These are phyloP conservation scores for Paramuricea clavata DNA, from an alignment of 92 coral and sea anemone genomes.

Conservation along the genomic window DNA sequence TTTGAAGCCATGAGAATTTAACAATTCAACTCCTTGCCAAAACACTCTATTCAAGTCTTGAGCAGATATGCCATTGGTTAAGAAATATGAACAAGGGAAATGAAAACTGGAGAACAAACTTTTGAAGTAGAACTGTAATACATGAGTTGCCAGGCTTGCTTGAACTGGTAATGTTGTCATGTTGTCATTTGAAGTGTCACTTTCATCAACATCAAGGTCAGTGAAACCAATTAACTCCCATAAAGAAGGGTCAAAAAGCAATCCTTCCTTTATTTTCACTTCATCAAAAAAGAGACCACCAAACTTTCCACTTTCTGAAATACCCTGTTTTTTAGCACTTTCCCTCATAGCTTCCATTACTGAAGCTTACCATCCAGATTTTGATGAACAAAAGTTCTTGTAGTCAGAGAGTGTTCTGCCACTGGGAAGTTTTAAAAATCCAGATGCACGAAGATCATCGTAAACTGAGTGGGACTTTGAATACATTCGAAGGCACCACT, in stretches of 20 bases:
- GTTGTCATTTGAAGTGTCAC: neutral
- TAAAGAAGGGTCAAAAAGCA: slow-evolving; percentile 43
- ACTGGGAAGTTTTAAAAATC: slow-evolving; percentile 57
- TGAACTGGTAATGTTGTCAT: slow-evolving; percentile 3
- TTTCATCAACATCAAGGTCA: slow-evolving; percentile 46
- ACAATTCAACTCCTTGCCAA: slow-evolving; percentile 71
- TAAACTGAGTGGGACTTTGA: slow-evolving; percentile 26
- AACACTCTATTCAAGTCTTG: slow-evolving; percentile 65
- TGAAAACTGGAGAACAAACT: slow-evolving; percentile 61
- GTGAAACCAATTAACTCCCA: slow-evolving; percentile 43
- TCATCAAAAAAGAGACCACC: slow-evolving; percentile 49
- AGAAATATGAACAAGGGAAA: slow-evolving; percentile 63
- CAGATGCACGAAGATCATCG: slow-evolving; percentile 22
- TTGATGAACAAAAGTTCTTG: slow-evolving; percentile 57
- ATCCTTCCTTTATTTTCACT: slow-evolving; percentile 50
- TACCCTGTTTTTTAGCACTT: slow-evolving; percentile 17
- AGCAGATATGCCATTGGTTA: slow-evolving; percentile 65
- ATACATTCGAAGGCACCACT: slow-evolving; percentile 43
- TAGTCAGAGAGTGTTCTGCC: slow-evolving; percentile 53
- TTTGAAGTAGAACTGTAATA: slow-evolving; percentile 65
- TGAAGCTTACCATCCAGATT: slow-evolving; percentile 23
- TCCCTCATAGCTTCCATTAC: slow-evolving; percentile 43
- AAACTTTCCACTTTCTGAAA: slow-evolving; percentile 35
- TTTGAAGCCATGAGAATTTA: slow-evolving; percentile 60
- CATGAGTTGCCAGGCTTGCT: slow-evolving; percentile 60